Base-by-base conservation (phyloP, 2,888 invertebrate genomes). In the Agriopis leucophaearia region DNA sequence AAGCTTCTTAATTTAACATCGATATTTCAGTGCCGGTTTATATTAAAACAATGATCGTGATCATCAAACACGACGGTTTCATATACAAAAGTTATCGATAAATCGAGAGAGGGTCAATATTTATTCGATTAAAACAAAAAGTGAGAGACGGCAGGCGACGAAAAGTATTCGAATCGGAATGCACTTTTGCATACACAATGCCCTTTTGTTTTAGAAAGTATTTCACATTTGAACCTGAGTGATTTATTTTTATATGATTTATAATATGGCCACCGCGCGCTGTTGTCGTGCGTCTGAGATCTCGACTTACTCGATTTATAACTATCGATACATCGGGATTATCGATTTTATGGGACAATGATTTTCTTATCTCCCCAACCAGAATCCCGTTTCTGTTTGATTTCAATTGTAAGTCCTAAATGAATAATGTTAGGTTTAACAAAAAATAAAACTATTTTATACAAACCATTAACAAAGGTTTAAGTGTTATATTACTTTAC, bases 131-230 rank as follows among this genome's bases (percentile, higher is more conserved):
- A 79, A 82, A 87, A 83, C 84, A 87, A 88, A 87, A 84, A 85
- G 84, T 78, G 75, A 76, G 69, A 75, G 80, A 81, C 82, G 82
- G 85, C 86, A 91, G 94, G 93, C 94, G 94, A 90, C 91, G 92
- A 92, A 92, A 91, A 91, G 88, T 90, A 90, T 93, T 88, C 90
- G 83, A 81, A 71, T 81, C 73, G 89, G 92, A 91, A 93, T 93
- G 91, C 91, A 87, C 90, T 91, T 91, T 91, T 90, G 92, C 92
- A 91, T 94, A 86, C 88, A 92, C 93, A 92, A 93, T 92, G 88
- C 90, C 81, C 91, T 91, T 92, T 94, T 92, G 93, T 94, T 93
- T 91, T 91, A 90, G 92, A 91, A 90, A 93, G 91, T 92, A 92
- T 93, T 93, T 93, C 93, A 92, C 92, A 92, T 92, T 88, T 87